Evolutionary conservation across 2,888 invertebrate genomes (phyloP).

Genomic region (Aporophyla nigra): DNA sequence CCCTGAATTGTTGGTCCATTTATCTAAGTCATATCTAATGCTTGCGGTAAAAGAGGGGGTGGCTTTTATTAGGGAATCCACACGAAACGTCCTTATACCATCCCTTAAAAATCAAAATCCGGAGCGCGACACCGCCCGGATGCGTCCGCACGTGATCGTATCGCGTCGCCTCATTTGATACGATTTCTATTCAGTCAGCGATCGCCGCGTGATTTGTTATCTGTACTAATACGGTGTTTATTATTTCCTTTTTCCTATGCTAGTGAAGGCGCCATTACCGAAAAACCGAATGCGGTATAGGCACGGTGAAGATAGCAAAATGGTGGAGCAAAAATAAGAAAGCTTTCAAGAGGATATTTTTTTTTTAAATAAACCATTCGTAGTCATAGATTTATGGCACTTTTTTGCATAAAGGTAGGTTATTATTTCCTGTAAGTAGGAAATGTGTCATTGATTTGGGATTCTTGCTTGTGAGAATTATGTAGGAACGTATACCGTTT

Average conservation of each 20-base stretch:
- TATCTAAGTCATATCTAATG: neutral
- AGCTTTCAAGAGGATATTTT: neutral
- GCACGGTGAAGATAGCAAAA: neutral
- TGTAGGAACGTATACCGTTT: too few species aligned
- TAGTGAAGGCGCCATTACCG: constrained; percentile 57
- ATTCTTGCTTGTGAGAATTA: neutral
- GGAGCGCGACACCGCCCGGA: constrained; percentile 69
- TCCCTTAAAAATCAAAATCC: constrained; percentile 55
- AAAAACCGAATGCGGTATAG: constrained; percentile 23
- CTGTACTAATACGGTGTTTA: constrained; percentile 78
- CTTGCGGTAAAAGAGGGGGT: neutral
- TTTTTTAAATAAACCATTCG: neutral
- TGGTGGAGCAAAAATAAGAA: neutral
- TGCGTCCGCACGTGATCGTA: constrained; percentile 76
- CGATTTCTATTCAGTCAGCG: constrained; percentile 79
- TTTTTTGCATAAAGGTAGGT: neutral
- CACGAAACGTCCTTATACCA: constrained; percentile 12
- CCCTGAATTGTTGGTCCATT: neutral
- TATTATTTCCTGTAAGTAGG: neutral
- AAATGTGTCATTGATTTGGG: neutral
- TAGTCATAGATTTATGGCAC: neutral
- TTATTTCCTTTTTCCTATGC: constrained; percentile 72
- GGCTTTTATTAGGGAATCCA: neutral
- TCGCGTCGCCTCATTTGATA: constrained; percentile 72
- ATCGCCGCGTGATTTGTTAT: constrained; percentile 78